Conservation (phyloP, 1,140 invertebrate species). For the Macrobrachium nipponense region DNA sequence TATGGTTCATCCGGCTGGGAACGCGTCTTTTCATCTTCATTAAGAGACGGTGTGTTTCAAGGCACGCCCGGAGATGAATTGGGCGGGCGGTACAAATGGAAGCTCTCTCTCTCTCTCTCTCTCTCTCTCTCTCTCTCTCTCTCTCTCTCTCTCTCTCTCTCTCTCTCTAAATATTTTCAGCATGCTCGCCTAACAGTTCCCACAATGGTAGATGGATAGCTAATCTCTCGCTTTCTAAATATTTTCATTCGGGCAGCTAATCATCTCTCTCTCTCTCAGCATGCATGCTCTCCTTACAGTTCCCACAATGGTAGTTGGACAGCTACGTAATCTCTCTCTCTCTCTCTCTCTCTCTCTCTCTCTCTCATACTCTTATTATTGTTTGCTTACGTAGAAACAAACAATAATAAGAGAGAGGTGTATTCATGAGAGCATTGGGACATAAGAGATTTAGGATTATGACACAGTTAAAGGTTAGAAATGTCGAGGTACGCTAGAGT, state of each 20-base stretch:
- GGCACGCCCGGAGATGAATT: not conserved
- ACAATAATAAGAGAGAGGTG: not conserved
- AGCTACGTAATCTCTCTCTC: not conserved
- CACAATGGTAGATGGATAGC: too few species aligned
- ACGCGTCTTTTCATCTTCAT: not conserved
- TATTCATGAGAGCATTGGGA: not conserved
- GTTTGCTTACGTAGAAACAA: not conserved
- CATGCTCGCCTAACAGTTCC: too few species aligned
- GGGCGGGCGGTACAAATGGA: not conserved
- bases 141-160: not conserved
- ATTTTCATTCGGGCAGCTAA: too few species aligned
- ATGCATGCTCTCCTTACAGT: too few species aligned
- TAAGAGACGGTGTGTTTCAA: not conserved
- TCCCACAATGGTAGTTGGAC: too few species aligned
- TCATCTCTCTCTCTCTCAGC: too few species aligned
- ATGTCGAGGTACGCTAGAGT: too few species aligned
- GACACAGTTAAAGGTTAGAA: too few species aligned
- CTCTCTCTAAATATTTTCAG: not conserved
- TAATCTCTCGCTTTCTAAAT: too few species aligned
- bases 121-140: not conserved
- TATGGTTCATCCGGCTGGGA: too few species aligned
- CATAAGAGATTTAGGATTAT: not conserved
- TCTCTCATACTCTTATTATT: too few species aligned
- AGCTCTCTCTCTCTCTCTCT: not conserved
- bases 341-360: not conserved